Evolutionary conservation across 2,888 invertebrate species (phyloP).

Genomic region (Lasioglossum figueresi): DNA sequence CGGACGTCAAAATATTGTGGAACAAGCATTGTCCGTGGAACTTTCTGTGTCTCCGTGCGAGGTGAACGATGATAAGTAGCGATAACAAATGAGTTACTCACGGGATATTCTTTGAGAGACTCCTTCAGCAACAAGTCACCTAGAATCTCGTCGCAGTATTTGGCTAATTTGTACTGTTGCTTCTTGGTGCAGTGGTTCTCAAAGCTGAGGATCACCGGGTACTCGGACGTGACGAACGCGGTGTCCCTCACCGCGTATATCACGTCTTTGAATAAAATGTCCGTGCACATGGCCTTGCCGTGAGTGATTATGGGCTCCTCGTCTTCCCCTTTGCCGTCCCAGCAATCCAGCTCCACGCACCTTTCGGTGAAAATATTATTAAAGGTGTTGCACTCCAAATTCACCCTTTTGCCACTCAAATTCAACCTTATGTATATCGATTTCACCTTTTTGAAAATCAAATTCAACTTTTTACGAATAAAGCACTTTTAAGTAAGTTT

Average conservation of each 20-base stretch:
- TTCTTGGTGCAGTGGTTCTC: slow-evolving; percentile 99
- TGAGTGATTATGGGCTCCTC: slow-evolving; percentile 99
- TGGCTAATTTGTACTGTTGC: slow-evolving; percentile 99
- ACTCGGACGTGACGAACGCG: slow-evolving; percentile 99
- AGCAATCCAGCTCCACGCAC: slow-evolving; percentile 99
- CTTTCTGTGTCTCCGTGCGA: neutral
- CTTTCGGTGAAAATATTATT: slow-evolving; percentile 84
- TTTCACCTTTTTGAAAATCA: no score
- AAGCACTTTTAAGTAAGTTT: no score
- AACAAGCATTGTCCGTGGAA: neutral
- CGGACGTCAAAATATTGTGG: slow-evolving; percentile 1
- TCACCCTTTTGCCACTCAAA: no score
- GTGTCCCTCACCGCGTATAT: slow-evolving; percentile 98
- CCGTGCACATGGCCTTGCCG: slow-evolving; percentile 99
- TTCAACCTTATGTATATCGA: no score
- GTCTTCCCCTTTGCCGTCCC: slow-evolving; percentile 99
- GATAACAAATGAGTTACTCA: slow-evolving; percentile 83
- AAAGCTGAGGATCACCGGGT: slow-evolving; percentile 98
- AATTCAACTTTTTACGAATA: no score
- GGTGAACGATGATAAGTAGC: neutral
- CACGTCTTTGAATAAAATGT: slow-evolving; percentile 98
- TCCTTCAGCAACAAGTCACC: slow-evolving; percentile 96
- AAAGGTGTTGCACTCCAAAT: no score
- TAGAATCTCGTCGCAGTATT: slow-evolving; percentile 99
- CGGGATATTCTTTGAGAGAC: slow-evolving; percentile 93